Percentiles rank a stretch among this genome's conserved stretches.
Conservation (phyloP, 2,113 vertebrate genomes). For the Machaerirhynchus nigripectus region DNA sequence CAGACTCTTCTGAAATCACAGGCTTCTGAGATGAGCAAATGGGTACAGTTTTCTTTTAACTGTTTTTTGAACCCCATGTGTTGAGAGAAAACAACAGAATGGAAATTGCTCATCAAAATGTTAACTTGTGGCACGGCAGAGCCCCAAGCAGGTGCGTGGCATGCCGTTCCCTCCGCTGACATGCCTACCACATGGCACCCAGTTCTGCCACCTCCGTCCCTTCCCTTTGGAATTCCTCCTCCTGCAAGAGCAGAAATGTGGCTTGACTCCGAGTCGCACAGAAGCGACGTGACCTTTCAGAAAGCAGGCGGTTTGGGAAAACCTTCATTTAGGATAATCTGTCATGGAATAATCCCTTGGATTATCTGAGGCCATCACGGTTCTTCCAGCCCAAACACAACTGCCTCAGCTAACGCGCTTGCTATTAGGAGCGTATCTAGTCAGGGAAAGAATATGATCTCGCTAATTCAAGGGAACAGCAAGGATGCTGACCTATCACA, state of each 20-base stretch:
- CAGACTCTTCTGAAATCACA: constrained; percentile 68
- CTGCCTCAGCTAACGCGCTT: constrained; percentile 6
- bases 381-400: not conserved
- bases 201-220: constrained; percentile 68
- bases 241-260: constrained; percentile 42
- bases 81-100: constrained; percentile 85
- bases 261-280: constrained; percentile 18
- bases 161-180: constrained; percentile 63
- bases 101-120: constrained; percentile 84
- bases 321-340: constrained; percentile 15
- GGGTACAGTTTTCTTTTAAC: constrained; percentile 80
- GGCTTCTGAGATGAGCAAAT: constrained; percentile 80
- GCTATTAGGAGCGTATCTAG: not conserved
- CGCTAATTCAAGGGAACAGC: constrained; percentile 18
- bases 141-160: constrained; percentile 77
- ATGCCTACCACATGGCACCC: constrained; percentile 74
- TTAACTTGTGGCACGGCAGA: constrained; percentile 77
- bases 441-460: constrained; percentile 2
- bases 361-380: not conserved
- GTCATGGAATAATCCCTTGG: constrained; percentile 31
- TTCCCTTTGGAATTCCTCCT: constrained; percentile 66
- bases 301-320: constrained; percentile 41
- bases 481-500: constrained; percentile 29
- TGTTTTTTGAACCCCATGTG: constrained; percentile 85
- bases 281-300: constrained; percentile 28